Percentiles rank a stretch among this genome's conserved stretches.
Conservation (phyloP, 2,888 invertebrate species). For the Apamea anceps region DNA sequence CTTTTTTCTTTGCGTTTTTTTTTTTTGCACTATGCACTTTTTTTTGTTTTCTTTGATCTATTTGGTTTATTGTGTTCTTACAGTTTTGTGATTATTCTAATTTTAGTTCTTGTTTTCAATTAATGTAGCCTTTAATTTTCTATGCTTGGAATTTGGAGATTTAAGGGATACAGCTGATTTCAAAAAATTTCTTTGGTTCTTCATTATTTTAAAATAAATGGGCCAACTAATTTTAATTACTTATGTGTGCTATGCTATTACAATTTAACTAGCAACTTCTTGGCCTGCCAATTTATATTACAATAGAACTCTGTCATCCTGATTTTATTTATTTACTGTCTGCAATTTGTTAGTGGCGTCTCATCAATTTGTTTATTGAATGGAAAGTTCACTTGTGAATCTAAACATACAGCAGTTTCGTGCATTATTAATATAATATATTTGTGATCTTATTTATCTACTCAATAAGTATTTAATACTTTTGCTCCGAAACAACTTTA, state of each 20-base stretch:
- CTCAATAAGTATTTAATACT: background rate
- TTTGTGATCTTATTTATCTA: background rate
- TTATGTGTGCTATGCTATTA: background rate
- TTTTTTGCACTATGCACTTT: background rate
- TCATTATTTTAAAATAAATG: background rate
- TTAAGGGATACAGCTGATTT: background rate
- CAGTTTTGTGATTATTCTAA: background rate
- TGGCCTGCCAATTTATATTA: background rate
- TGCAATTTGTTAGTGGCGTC: background rate
- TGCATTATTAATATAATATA: background rate
- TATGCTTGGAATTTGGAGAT: background rate
- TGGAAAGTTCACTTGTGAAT: background rate
- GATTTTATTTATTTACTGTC: background rate
- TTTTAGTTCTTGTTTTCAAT: background rate
- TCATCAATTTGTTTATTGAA: slow-evolving; percentile 2
- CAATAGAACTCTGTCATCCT: background rate
- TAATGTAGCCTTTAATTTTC: background rate
- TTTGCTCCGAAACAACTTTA: background rate
- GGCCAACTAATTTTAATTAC: background rate
- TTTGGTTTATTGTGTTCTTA: slow-evolving; percentile 6
- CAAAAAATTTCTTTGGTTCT: background rate
- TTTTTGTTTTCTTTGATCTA: background rate
- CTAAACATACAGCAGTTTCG: background rate
- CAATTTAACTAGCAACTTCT: background rate
- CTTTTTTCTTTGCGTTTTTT: background rate